Base-by-base conservation (phyloP, 2,113 vertebrate species). In the Motacilla tschutschensis region DNA sequence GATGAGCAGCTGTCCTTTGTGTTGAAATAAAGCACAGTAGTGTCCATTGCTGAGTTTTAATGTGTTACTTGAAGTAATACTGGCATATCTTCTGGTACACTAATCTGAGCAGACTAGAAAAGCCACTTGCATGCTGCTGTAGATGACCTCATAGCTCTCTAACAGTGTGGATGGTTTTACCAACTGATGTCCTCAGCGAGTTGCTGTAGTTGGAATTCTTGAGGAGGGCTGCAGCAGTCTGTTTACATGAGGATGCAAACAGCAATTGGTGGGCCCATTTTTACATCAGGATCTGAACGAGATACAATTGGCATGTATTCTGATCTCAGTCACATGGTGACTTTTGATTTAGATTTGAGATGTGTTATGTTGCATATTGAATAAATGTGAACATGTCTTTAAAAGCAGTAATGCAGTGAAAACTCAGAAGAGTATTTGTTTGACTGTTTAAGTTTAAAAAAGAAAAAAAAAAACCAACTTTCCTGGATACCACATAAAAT, bases 1-100 rank as follows among this genome's bases (percentile, higher is more conserved):
- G 93, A 90, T 92, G 64, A 94, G 82, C 89, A 94, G 85, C 93
- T 96, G 94, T 96, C 95, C 90, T 97, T 96, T 97, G 94, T 93
- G 80, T 95, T 96, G 94, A 74, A 95, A 85, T 94, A 95, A 96
- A 95, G 85, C 89, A 93, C 92, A 91, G 65, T 94, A 88, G 86
- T 96, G 88, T 95, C 94, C 94, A 76, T 96, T 94, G 87, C 79
- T 91, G 91, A 93, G 87, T 94, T 94, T 93, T 90, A 94, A 70
- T 84, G 75, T 95, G 86, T 94, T 92, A 95, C 93, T 95, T 96
- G 93, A 93, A 97, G 89, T 96, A 94, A 92, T 94, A 89, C 93
- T 85, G 94, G 75, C 89, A 92, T 96, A 94, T 94, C 89, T 95
- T 94, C 91, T 96, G 96, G 89, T 96, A 95, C 92, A 70, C 94